Percentiles rank a stretch among this genome's conserved stretches.
These are phyloP conservation scores for Drosophila mimica DNA, from an alignment of 2,888 invertebrate species.

Conservation along the genomic window DNA sequence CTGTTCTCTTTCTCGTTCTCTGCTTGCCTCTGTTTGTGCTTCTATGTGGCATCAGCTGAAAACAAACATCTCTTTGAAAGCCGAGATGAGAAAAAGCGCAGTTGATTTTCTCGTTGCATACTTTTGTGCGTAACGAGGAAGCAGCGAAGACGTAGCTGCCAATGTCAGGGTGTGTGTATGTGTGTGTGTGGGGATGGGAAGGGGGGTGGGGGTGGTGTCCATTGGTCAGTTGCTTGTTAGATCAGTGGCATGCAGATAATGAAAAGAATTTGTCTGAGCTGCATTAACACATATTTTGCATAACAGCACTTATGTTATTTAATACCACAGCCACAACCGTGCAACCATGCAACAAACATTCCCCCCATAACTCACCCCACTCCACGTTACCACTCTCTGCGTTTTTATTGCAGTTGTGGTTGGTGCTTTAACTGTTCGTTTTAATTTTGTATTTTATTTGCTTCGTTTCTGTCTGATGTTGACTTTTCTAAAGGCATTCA, in stretches of 20 bases:
- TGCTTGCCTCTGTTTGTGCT: neutral
- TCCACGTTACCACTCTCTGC: neutral
- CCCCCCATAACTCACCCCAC: neutral
- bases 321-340: neutral
- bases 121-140: slow-evolving; percentile 5
- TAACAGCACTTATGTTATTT: slow-evolving; percentile 1
- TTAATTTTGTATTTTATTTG: neutral
- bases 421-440: neutral
- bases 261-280: slow-evolving; percentile 33
- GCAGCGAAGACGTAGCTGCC: neutral
- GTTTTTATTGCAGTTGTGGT: neutral
- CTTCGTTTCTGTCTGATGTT: neutral
- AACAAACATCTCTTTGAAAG: slow-evolving; percentile 31
- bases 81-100: slow-evolving; percentile 40
- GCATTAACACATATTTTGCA: slow-evolving; percentile 36
- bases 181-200: neutral
- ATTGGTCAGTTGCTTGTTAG: neutral
- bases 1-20: neutral
- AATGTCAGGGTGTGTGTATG: neutral
- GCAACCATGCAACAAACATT: neutral
- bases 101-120: slow-evolving; percentile 16
- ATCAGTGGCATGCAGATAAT: slow-evolving; percentile 10
- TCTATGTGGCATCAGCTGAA: neutral
- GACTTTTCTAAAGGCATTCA: neutral
- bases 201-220: too few species aligned